Percentiles rank a stretch among this genome's conserved stretches.
phyloP scores from a whole-genome alignment of 2,888 invertebrate species.

The Vandiemenella viatica region DNA sequence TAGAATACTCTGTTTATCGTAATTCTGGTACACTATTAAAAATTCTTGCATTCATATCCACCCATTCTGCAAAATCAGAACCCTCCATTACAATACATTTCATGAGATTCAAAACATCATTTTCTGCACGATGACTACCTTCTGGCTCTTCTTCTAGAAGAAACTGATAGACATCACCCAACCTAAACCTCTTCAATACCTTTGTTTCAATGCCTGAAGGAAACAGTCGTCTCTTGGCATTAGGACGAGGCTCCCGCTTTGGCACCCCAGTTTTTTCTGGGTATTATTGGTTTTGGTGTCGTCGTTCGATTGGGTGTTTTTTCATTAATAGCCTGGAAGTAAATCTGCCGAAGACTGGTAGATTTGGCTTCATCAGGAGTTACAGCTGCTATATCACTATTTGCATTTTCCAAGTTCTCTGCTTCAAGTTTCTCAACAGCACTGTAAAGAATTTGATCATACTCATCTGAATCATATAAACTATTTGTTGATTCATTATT shows the following conservation, averaged over 20 bases:
- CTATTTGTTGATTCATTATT: too few relatives aligned
- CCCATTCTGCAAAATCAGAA: not conserved
- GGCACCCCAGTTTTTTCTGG: too few relatives aligned
- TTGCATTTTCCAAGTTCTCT: too few relatives aligned
- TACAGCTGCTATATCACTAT: too few relatives aligned
- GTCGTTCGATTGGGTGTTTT: too few relatives aligned
- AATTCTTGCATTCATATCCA: not conserved
- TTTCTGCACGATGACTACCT: not conserved
- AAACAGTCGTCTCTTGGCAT: not conserved
- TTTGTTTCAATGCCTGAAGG: not conserved
- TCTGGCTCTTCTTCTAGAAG: not conserved
- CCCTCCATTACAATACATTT: not conserved
- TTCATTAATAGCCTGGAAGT: too few relatives aligned
- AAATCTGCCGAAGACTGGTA: too few relatives aligned
- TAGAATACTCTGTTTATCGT: too few relatives aligned
- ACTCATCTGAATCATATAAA: too few relatives aligned
- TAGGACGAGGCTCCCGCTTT: not conserved
- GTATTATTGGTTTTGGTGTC: not conserved
- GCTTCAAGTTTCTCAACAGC: too few relatives aligned
- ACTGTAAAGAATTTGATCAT: too few relatives aligned
- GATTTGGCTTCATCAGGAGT: too few relatives aligned
- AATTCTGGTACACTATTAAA: not conserved
- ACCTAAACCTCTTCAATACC: not conserved
- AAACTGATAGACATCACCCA: not conserved
- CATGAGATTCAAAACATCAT: not conserved